These are phyloP conservation scores for Calypte anna DNA, from an alignment of 2,113 vertebrate genomes.

Conservation along the genomic window DNA sequence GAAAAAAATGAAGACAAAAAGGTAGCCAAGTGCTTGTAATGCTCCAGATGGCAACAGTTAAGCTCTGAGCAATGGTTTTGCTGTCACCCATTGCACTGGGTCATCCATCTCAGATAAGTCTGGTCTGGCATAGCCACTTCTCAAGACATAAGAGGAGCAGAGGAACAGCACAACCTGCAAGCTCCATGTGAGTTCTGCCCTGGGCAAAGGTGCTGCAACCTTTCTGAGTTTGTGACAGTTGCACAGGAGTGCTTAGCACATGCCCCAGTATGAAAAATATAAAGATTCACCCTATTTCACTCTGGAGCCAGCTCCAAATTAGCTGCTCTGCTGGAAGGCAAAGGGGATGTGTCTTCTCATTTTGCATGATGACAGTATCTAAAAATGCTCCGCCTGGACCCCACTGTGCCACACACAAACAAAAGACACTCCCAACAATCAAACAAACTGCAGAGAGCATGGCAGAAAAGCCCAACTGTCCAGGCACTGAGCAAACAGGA, in stretches of 20 bases:
- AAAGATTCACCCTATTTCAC: neutral
- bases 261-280: accelerated
- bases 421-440: neutral
- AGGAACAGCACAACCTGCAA: neutral
- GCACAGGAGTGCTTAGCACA: neutral
- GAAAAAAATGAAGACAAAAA: neutral
- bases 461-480: neutral
- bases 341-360: neutral
- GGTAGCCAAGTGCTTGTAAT: neutral
- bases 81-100: neutral
- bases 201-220: neutral
- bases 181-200: neutral
- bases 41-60: neutral
- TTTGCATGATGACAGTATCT: neutral
- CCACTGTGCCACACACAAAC: neutral
- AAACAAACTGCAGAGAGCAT: neutral
- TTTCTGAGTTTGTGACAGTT: neutral
- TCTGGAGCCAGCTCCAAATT: neutral
- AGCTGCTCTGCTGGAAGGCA: neutral
- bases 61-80: neutral
- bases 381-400: neutral
- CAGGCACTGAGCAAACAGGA: accelerated
- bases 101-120: neutral
- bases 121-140: neutral
- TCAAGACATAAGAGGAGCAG: neutral